Evolutionary conservation across 2,797 vertebrate species (phyloP), one percentile per base, ranked within the genome.

Genomic region (Heteromormyrus szaboi): DNA sequence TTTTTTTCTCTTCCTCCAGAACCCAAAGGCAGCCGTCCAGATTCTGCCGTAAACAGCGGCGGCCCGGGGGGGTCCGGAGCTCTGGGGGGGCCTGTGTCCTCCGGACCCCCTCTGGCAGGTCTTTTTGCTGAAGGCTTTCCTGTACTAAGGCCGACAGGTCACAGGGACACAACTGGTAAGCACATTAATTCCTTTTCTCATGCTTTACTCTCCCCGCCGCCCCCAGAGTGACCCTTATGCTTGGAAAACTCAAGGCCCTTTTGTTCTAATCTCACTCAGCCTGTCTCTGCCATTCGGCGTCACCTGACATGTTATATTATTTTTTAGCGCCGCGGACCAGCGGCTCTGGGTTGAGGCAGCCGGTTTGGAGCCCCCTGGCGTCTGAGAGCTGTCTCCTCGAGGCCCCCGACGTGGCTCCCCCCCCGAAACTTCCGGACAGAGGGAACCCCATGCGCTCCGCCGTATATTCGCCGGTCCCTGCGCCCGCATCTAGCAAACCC

Each of bases 81-180:
- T 68, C 94, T 94, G 17, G 94, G 94, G 5, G 93, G 93, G 11
- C 2, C 51, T 25, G 87, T 91, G 51, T 89, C 94, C 72, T 72
- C 93, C 2, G 96, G 94, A 11, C 96, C 96, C 3, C 93, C 96
- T 79, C 89, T 98, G 90, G 96, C 97, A 81, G 97, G 97, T 9
- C 96, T 99, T 68, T 99, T 99, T 94, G 96, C 97, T 48, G 97
- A 96, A 79, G 98, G 98, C 50, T 99, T 99, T 93, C 98, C 98
- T 51, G 95, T 97, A 22, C 96, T 99, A 76, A 96, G 96, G 92
- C 97, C 98, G 3, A 93, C 95, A 48, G 97, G 97, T 89, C 97
- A 99, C 92, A 97, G 97, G 93, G 97, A 99, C 87, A 2, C 91
- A 46, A 14, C 94, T 91, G 96, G 95, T 94, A 96, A 96, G 92